Percentiles rank a stretch among this genome's conserved stretches.
Evolutionary conservation across 2,888 invertebrate genomes (phyloP).

Genomic region (Drosophila maculinotata): DNA sequence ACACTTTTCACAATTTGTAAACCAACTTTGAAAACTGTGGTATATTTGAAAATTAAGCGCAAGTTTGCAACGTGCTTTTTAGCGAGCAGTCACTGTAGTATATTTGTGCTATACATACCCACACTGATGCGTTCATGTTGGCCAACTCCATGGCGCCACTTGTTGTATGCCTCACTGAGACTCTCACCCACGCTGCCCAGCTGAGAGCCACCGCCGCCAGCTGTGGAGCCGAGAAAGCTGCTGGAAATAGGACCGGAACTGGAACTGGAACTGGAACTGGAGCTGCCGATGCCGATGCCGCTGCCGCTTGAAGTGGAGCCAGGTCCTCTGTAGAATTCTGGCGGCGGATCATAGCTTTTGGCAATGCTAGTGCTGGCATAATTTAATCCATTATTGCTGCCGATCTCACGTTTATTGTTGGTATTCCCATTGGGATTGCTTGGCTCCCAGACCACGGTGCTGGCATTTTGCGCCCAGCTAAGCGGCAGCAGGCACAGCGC

Average conservation of each 20-base stretch:
- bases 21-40: too few species aligned
- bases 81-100: neutral
- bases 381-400: conserved; percentile 54
- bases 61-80: neutral
- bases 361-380: conserved; percentile 56
- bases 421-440: conserved; percentile 31
- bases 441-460: conserved; percentile 50
- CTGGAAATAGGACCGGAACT: too few species aligned
- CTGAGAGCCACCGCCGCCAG: conserved; percentile 20
- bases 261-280: too few species aligned
- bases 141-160: conserved; percentile 67
- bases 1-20: too few species aligned
- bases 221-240: conserved; percentile 8
- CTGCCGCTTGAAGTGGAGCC: conserved; percentile 45
- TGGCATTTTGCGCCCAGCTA: conserved; percentile 46
- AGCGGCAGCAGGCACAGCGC: conserved; percentile 1
- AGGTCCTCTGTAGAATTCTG: conserved; percentile 81
- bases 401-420: conserved; percentile 43
- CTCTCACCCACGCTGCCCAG: conserved; percentile 54
- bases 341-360: conserved; percentile 82
- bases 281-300: conserved; percentile 11
- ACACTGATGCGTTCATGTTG: conserved; percentile 80
- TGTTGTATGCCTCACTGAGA: conserved; percentile 67
- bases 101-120: conserved; percentile 60
- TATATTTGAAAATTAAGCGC: too few species aligned